Base-by-base conservation (phyloP, 2,797 vertebrate species). In the Pteropus rufus region DNA sequence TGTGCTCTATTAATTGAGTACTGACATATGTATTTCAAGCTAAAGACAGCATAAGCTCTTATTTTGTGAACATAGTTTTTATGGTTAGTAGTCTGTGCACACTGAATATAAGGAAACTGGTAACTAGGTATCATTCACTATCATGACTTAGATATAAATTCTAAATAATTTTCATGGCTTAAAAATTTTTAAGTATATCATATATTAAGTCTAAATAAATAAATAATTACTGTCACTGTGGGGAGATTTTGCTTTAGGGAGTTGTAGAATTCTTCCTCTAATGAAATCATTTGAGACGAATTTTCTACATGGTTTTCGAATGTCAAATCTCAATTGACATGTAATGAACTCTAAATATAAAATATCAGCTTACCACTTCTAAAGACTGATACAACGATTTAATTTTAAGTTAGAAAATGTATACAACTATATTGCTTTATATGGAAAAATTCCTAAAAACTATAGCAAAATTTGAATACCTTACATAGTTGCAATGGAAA, bases 321-420 rank as follows among this genome's bases (percentile, higher is more conserved):
- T 62, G 49, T 67, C 36, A 73, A 75, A 87, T 83, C 31, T 44
- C 83, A 64, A 10, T 80, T 79, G 34, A 41, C 72, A 79, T 29
- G 16, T 39, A 73, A 44, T 73, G 44, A 91, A 88, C 9, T 77
- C 34, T 79, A 72, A 86, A 91, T 77, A 52, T 83, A 87, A 93
- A 87, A 75, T 46, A 79, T 34, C 58, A 91, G 24, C 31, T 76
- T 79, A 88, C 29, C 5, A 76, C 5, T 89, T 81, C 26, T 39
- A 86, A 81, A 77, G n/a, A 89, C n/a, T 44, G 60, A 39, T 52
- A 4, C 69, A 81, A 75, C 34, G 36, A 46, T 77, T 91, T 85
- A 65, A 93, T 34, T 89, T 56, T 83, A 85, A 69, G 52, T 85
- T 67, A 91, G 34, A 83, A 91, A 91, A 88, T 79, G 12, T 60